These are phyloP conservation scores for Stegana nigrithorax DNA, from an alignment of 2,888 invertebrate genomes.

Conservation along the genomic window DNA sequence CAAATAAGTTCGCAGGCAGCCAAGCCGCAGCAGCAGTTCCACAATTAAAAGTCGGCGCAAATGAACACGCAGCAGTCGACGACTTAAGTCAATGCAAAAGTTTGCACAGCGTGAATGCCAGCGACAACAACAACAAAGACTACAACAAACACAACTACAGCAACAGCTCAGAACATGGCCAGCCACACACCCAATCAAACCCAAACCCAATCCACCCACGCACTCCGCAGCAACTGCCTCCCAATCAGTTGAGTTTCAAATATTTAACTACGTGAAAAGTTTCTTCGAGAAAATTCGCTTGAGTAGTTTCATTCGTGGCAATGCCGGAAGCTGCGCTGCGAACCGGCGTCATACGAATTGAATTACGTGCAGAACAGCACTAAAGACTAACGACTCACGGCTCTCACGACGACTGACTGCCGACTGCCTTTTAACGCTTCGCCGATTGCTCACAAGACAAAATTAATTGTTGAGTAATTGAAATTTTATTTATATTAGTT, in stretches of 20 bases:
- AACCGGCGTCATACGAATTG: conserved; percentile 31
- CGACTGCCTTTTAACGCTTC: conserved; percentile 61
- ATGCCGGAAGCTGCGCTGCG: conserved; percentile 15
- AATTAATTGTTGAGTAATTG: conserved; percentile 70
- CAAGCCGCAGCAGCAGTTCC: background rate
- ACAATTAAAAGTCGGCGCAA: conserved; percentile 2
- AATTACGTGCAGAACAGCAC: conserved; percentile 35
- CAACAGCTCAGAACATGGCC: too few relatives aligned
- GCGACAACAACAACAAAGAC: too few relatives aligned
- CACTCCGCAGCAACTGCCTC: too few relatives aligned
- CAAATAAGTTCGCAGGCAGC: conserved; percentile 58
- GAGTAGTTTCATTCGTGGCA: conserved; percentile 38
- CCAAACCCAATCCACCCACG: too few relatives aligned
- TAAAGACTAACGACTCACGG: background rate
- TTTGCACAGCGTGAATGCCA: conserved; percentile 31
- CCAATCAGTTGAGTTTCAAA: conserved; percentile 39
- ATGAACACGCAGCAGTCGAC: background rate
- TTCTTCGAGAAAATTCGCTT: conserved; percentile 34
- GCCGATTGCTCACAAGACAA: conserved; percentile 65
- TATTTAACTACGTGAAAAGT: conserved; percentile 35
- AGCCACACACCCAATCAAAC: too few relatives aligned
- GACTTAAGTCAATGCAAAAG: conserved; percentile 36
- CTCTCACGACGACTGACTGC: background rate
- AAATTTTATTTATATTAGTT: conserved; percentile 69
- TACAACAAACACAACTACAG: too few relatives aligned